Conservation (phyloP, 2,113 vertebrate genomes). For the Lanius ludovicianus region DNA sequence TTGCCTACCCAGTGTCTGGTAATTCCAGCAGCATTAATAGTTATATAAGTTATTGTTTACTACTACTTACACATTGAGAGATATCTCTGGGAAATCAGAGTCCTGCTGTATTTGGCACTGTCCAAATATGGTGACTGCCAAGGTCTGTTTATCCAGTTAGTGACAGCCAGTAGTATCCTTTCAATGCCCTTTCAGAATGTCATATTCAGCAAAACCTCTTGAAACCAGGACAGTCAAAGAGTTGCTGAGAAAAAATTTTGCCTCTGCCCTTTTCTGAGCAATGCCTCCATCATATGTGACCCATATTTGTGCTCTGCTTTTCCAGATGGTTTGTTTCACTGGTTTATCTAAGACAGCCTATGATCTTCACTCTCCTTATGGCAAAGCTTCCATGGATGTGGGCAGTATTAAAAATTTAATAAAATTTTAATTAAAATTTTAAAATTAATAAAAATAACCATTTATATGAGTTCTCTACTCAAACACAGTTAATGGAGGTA, state of each 20-base stretch:
- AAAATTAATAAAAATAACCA: background rate
- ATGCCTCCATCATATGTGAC: background rate
- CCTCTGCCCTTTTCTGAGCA: background rate
- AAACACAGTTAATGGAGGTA: background rate
- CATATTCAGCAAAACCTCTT: background rate
- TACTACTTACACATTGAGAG: background rate
- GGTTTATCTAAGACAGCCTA: background rate
- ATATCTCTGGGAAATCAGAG: background rate
- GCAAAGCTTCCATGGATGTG: background rate
- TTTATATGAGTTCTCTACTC: background rate
- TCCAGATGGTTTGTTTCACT: background rate
- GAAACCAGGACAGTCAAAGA: background rate
- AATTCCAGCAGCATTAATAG: slow-evolving; percentile 6
- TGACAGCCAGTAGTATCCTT: background rate
- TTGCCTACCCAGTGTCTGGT: background rate
- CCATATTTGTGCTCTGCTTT: background rate
- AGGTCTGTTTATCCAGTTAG: background rate
- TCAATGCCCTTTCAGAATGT: background rate
- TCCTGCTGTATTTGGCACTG: background rate
- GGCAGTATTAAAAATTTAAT: background rate
- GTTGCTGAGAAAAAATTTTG: background rate
- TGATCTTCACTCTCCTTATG: background rate
- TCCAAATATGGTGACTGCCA: background rate
- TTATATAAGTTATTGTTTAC: background rate
- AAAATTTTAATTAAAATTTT: no score